phyloP scores from a whole-genome alignment of 2,888 invertebrate genomes.

The Pandemis heparana region DNA sequence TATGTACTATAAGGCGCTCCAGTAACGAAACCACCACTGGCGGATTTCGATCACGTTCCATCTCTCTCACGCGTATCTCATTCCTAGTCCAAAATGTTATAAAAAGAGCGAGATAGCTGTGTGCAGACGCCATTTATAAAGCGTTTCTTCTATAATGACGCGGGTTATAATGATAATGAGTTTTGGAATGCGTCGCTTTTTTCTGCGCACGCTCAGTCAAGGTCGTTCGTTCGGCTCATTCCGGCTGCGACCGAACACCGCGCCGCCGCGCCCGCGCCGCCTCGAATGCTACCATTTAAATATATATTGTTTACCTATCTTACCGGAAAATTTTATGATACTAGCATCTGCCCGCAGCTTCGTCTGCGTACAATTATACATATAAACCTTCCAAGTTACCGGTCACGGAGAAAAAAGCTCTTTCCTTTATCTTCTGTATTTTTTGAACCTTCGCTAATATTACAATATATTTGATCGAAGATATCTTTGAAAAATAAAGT shows the following conservation, averaged over 20 bases:
- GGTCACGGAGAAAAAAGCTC: too few species aligned
- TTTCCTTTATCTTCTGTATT: too few species aligned
- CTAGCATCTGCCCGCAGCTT: too few species aligned
- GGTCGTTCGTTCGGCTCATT: conserved; percentile 32
- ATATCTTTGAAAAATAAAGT: too few species aligned
- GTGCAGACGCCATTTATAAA: neutral
- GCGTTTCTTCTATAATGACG: conserved; percentile 1
- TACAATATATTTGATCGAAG: too few species aligned
- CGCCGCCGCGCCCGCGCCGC: neutral
- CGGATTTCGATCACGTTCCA: neutral
- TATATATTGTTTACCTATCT: neutral
- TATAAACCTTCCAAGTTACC: too few species aligned
- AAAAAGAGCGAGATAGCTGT: neutral
- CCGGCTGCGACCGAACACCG: conserved; percentile 20
- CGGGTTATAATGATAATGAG: conserved; percentile 23
- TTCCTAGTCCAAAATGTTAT: neutral
- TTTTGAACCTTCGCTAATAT: too few species aligned
- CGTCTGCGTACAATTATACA: too few species aligned
- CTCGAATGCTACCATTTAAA: conserved; percentile 13
- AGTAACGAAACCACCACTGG: neutral
- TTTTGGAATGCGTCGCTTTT: conserved; percentile 39
- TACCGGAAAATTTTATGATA: neutral
- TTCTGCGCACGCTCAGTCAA: conserved; percentile 37
- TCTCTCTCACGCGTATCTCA: neutral
- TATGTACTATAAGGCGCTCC: neutral